Evolutionary conservation across 2,888 invertebrate species (phyloP).

Genomic region (Hirtodrosophila cameraria): DNA sequence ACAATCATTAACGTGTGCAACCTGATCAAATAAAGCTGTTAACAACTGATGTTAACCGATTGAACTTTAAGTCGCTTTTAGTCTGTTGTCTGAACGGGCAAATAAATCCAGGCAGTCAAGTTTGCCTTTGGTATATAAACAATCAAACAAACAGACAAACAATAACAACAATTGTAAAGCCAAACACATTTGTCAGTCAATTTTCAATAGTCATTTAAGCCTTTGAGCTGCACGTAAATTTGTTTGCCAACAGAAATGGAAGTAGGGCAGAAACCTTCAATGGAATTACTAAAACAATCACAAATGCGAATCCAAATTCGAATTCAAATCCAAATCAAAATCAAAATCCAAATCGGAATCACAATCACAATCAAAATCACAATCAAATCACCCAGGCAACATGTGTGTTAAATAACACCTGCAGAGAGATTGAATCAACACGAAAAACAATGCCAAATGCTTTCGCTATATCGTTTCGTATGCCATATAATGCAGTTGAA

Average conservation of each 20-base stretch:
- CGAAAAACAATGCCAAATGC: background rate
- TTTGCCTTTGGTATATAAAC: too few relatives aligned
- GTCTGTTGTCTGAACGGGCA: background rate
- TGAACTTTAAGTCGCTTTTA: background rate
- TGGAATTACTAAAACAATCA: conserved; percentile 47
- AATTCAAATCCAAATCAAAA: conserved; percentile 37
- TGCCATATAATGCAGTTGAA: conserved; percentile 72
- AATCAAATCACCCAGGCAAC: conserved; percentile 50
- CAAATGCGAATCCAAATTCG: too few relatives aligned
- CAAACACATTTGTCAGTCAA: conserved; percentile 75
- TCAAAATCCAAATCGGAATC: conserved; percentile 6
- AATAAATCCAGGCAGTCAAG: background rate
- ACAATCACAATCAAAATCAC: conserved; percentile 38
- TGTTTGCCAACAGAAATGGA: conserved; percentile 54
- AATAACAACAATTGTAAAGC: conserved; percentile 25
- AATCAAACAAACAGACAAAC: conserved; percentile 20
- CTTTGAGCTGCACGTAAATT: conserved; percentile 75
- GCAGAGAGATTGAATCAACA: conserved; percentile 11
- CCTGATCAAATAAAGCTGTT: background rate
- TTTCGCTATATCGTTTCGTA: background rate
- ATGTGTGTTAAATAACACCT: conserved; percentile 42
- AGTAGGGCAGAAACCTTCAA: conserved; percentile 5
- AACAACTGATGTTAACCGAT: conserved; percentile 18
- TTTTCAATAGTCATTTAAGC: conserved; percentile 64
- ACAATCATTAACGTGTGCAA: too few relatives aligned